Percentiles rank a stretch among this genome's conserved stretches.
Conservation (phyloP, 2,888 invertebrate genomes). For the Rhamnusium bicolor region DNA sequence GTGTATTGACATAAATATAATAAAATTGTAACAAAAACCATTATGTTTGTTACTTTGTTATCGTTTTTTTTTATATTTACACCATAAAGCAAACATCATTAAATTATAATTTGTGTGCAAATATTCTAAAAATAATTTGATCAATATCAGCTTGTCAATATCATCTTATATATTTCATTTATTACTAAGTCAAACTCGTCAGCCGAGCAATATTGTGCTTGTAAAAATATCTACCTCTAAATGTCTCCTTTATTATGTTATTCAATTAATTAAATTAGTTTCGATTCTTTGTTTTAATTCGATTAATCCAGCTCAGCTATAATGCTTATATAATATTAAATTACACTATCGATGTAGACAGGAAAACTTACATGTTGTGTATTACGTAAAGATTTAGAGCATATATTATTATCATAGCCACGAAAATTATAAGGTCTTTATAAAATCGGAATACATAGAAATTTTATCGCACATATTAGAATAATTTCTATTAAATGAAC, state of each 20-base stretch:
- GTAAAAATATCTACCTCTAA: not conserved
- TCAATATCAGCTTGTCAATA: constrained; percentile 14
- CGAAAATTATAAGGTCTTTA: not conserved
- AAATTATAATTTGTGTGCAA: constrained; percentile 8
- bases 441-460: no score
- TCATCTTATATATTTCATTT: constrained; percentile 6
- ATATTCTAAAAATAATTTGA: constrained; percentile 30
- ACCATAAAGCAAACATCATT: constrained; percentile 10
- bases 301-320: not conserved
- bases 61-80: not conserved
- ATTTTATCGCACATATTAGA: no score
- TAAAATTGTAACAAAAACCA: not conserved
- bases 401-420: not conserved
- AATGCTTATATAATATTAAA: constrained; percentile 4
- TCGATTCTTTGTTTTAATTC: no score
- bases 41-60: not conserved
- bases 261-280: not conserved
- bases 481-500: no score
- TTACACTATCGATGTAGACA: not conserved
- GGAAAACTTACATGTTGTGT: constrained; percentile 7
- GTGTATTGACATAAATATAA: no score
- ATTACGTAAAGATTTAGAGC: constrained; percentile 5
- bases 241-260: not conserved
- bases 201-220: not conserved
- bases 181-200: constrained; percentile 12